Evolutionary conservation across 1,140 invertebrate genomes (phyloP), one percentile per base, ranked within the genome.

Genomic region (Arctopsyche grandis): DNA sequence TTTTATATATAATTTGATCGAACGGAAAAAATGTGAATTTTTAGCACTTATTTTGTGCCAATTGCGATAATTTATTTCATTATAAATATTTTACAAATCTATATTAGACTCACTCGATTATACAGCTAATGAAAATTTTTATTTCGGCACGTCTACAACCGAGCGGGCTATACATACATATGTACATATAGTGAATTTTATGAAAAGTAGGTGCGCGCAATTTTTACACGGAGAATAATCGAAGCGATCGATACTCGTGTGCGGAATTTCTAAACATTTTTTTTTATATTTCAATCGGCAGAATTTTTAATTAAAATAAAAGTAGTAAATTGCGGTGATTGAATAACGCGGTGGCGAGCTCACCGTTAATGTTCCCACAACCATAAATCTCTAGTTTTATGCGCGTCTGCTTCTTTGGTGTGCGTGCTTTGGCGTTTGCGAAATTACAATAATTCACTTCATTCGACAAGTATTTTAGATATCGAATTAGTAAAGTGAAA

Each of bases 381-480:
- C 38, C 74, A 58, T 76, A 76, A 76, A 76, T 76, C 74, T 76
- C 29, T n/a, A n/a, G 46, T 48, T 56, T 76, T 76, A 76, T 52
- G 71, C 46, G 48, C 19, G 71, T 26, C 43, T 74, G 38, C 29
- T 70, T 44, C 69, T 70, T 9, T 52, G 9, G 16, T 52, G 48
- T 52, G 10, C 48, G 48, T 52, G 48, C 48, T 38, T 4, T 38
- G 7, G 16, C 29, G 69, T 70, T 70, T 43, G 69, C 69, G n/a
- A 74, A 74, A 74, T 56, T 56, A 74, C 22, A 74, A 74, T 74
- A 74, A 74, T 74, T 56, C 71, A 74, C 71, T 46, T 70, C 24
- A 43, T 70, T 70, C 26, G 69, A 70, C 69, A 70, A 70, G 69
- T 70, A 70, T 70, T 52, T 46, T 70, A 26, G 69, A 70, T 70